phyloP scores from a whole-genome alignment of 1,140 invertebrate genomes.

The Lepidurus apus region DNA sequence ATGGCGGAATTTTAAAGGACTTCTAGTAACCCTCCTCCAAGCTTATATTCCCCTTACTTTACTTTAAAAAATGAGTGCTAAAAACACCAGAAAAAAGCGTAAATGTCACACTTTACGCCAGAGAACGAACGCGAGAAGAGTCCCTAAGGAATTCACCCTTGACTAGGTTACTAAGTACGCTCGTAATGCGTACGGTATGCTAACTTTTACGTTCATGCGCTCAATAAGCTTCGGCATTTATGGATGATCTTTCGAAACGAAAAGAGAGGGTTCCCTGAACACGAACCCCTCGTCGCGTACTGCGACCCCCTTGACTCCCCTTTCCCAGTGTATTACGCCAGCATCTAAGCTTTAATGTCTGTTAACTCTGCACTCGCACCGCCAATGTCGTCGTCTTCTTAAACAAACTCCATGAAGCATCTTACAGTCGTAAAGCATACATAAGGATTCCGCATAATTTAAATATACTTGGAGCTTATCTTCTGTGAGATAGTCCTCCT shows the following conservation, averaged over 20 bases:
- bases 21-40: too few relatives aligned
- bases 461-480: not conserved
- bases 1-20: too few relatives aligned
- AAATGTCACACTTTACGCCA: conserved; percentile 1
- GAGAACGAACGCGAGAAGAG: not conserved
- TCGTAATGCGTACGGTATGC: conserved; percentile 9
- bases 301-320: not conserved
- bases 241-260: conserved; percentile 3
- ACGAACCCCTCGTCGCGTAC: not conserved
- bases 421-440: not conserved
- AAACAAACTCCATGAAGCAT: not conserved
- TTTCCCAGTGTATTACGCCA: not conserved
- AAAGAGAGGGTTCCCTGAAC: not conserved
- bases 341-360: not conserved
- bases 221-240: not conserved
- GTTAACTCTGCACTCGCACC: not conserved
- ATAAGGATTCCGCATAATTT: not conserved
- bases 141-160: not conserved
- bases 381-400: not conserved
- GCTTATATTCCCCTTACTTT: too few relatives aligned
- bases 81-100: not conserved
- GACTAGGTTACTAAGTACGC: not conserved
- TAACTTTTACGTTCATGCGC: conserved; percentile 5
- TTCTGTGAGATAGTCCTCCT: not conserved
- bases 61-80: too few relatives aligned